Percentiles rank a stretch among this genome's conserved stretches.
phyloP scores from a whole-genome alignment of 2,113 vertebrate genomes.

The Tupaia chinensis region DNA sequence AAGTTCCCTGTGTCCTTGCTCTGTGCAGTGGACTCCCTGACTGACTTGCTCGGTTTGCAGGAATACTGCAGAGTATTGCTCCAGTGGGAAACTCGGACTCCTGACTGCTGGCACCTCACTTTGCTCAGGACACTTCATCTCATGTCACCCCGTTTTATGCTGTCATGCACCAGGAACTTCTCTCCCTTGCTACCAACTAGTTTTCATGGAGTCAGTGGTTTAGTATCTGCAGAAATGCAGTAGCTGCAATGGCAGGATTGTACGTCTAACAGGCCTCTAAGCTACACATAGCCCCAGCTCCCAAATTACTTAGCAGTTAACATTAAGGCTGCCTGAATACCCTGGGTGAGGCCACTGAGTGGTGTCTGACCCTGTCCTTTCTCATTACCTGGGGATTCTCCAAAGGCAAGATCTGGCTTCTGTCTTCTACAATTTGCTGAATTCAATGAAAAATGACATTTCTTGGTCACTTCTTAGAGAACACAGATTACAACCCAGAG shows the following conservation, averaged over 20 bases:
- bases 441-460: not conserved
- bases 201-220: not conserved
- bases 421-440: not conserved
- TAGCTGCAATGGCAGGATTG: not conserved
- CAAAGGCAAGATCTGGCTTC: not conserved
- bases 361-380: not conserved
- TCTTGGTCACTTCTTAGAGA: not conserved
- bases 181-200: not conserved
- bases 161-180: not conserved
- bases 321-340: not conserved
- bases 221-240: not conserved
- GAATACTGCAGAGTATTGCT: not conserved
- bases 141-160: too few species aligned
- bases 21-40: not conserved
- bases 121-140: not conserved
- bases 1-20: not conserved
- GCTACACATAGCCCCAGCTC: not conserved
- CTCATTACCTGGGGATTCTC: not conserved
- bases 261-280: not conserved
- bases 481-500: too few species aligned
- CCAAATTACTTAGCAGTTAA: not conserved
- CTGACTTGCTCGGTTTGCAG: not conserved
- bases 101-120: not conserved
- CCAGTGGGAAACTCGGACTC: too few species aligned
- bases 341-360: not conserved